A percentile compares a stretch with the other conserved stretches of the same genome.
phyloP scores from a whole-genome alignment of 2,888 invertebrate genomes.

The Pseudococcus jackbeardsleyi region DNA sequence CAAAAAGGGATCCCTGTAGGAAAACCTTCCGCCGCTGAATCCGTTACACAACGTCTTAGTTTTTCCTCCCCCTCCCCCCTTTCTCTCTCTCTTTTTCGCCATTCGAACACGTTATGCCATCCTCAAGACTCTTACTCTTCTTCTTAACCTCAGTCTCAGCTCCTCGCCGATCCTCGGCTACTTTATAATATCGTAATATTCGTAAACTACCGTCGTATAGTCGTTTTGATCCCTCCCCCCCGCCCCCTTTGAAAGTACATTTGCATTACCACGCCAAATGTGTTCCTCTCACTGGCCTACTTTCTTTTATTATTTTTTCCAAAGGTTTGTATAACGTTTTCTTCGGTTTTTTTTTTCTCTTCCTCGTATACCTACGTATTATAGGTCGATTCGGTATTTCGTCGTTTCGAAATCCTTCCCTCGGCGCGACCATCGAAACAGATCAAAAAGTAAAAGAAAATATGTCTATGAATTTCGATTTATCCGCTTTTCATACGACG shows the following conservation, averaged over 20 bases:
- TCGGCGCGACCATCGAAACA: background rate
- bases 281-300: conserved; percentile 13
- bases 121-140: background rate
- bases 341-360: background rate
- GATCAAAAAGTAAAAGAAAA: background rate
- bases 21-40: conserved; percentile 44
- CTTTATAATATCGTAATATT: conserved; percentile 52
- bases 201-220: conserved; percentile 37
- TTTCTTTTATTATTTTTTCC: background rate
- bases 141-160: background rate
- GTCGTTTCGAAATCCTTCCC: background rate
- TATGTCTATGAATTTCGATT: conserved; percentile 49
- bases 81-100: background rate
- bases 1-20: conserved; percentile 62
- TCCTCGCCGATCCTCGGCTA: background rate
- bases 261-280: conserved; percentile 47
- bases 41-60: conserved; percentile 54
- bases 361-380: background rate
- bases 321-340: too few species aligned
- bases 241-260: background rate
- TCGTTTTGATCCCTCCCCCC: background rate
- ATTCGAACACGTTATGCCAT: conserved; percentile 2
- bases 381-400: background rate
- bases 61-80: background rate
- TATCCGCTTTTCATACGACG: conserved; percentile 9